Percentiles rank a stretch among this genome's conserved stretches.
phyloP scores from a whole-genome alignment of 2,113 vertebrate species.

The Nicator chloris region DNA sequence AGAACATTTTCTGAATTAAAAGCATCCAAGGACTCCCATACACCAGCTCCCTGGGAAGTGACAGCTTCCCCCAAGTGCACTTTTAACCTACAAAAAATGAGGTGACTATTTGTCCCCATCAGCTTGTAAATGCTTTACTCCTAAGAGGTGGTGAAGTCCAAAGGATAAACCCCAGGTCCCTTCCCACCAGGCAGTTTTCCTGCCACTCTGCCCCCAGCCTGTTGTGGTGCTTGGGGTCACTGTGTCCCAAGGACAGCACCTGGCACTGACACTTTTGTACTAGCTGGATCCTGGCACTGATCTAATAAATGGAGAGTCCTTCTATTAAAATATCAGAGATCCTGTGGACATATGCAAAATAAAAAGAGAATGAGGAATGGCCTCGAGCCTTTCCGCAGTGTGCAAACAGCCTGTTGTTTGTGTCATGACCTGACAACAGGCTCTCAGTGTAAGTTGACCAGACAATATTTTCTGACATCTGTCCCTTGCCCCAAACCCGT shows the following conservation, averaged over 20 bases:
- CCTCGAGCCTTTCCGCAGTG: neutral
- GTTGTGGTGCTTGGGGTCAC: accelerated
- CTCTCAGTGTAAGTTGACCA: neutral
- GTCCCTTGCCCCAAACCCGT: neutral
- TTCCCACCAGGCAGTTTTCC: accelerated
- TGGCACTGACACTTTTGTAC: neutral
- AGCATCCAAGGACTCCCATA: neutral
- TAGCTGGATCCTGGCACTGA: neutral
- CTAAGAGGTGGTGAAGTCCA: neutral
- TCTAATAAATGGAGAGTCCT: neutral
- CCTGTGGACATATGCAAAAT: neutral
- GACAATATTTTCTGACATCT: neutral
- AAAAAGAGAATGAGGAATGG: neutral
- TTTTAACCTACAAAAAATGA: neutral
- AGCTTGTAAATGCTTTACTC: neutral
- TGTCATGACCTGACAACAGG: neutral
- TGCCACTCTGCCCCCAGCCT: neutral
- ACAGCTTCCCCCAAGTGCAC: neutral
- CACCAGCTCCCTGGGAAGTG: neutral
- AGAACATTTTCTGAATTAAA: neutral
- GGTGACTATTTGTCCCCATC: neutral
- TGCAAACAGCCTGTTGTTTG: neutral
- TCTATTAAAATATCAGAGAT: neutral
- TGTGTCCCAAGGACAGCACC: neutral
- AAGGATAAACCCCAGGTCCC: neutral